Evolutionary conservation across 2,888 invertebrate species (phyloP).

Genomic region (Cepaea hortensis): DNA sequence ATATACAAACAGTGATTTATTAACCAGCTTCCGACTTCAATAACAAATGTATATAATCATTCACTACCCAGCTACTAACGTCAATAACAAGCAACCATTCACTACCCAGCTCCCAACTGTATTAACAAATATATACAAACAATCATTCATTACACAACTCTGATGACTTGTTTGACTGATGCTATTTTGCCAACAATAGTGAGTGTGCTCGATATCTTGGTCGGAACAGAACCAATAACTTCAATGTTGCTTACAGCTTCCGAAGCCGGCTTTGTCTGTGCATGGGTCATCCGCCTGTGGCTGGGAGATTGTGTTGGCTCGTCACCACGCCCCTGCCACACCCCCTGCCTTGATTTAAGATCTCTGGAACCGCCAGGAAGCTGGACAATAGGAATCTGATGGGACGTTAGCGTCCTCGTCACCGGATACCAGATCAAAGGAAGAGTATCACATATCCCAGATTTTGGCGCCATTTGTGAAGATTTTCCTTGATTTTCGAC

Average conservation of each 20-base stretch:
- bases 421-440: conserved; percentile 29
- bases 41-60: too few species aligned
- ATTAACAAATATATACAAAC: too few species aligned
- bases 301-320: not conserved
- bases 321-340: conserved; percentile 29
- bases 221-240: not conserved
- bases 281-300: not conserved
- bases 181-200: not conserved
- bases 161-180: too few species aligned
- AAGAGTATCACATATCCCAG: conserved; percentile 10
- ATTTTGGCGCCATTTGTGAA: conserved; percentile 25
- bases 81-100: too few species aligned
- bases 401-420: conserved; percentile 4
- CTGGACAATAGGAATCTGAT: conserved; percentile 14
- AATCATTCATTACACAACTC: too few species aligned
- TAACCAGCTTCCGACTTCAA: too few species aligned
- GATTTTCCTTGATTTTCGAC: conserved; percentile 32
- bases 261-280: not conserved
- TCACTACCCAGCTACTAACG: too few species aligned
- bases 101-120: too few species aligned
- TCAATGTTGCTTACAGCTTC: not conserved
- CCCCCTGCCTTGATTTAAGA: conserved; percentile 12
- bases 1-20: too few species aligned
- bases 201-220: not conserved
- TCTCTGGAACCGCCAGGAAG: conserved; percentile 11